Evolutionary conservation across 2,888 invertebrate species (phyloP), one percentile per base, ranked within the genome.

Genomic region (Leistus spinibarbis): DNA sequence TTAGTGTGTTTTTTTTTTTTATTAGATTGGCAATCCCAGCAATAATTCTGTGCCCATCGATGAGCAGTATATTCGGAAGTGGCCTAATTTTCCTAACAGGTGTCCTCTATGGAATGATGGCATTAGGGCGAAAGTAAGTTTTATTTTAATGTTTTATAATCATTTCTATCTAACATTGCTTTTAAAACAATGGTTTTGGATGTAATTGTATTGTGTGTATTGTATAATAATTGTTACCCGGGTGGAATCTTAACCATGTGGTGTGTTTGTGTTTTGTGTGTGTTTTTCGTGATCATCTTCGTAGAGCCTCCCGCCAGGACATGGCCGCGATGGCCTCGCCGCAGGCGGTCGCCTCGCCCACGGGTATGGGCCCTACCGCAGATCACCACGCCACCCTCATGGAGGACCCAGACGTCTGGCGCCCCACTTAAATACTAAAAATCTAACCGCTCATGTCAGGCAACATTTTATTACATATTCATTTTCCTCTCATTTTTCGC

Each of bases 331-430:
- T 93, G 89, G 91, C 91, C 81, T 90, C 91, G 78, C 90, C 91
- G 76, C 90, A 91, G 84, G 90, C 89, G 84, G 87, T 87, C 77
- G 86, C 87, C 72, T 88, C 88, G 70, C 87, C 90, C 81, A 82
- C 83, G 67, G 87, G 82, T n/a, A 85, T 87, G 81, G 87, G 85
- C 79, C 82, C 86, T 78, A 87, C 88, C 81, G 89, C 90, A 84
- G 91, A 91, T 87, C 92, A 91, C 82, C 92, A 90, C 88, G 92
- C 93, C 83, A 95, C 95, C 78, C 90, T 95, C 81, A 95, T 95
- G 95, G 95, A 95, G 89, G 95, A 95, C 88, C 95, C 95, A 78
- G 95, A 95, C 88, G 94, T 95, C 83, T 95, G 95, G 95, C 94
- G 95, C 87, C 95, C 95, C 84, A 95, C 95, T 91, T 95, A 95